A percentile compares a stretch with the other conserved stretches of the same genome.
These are phyloP conservation scores for Strix aluco DNA, from an alignment of 2,113 vertebrate genomes.

Conservation along the genomic window DNA sequence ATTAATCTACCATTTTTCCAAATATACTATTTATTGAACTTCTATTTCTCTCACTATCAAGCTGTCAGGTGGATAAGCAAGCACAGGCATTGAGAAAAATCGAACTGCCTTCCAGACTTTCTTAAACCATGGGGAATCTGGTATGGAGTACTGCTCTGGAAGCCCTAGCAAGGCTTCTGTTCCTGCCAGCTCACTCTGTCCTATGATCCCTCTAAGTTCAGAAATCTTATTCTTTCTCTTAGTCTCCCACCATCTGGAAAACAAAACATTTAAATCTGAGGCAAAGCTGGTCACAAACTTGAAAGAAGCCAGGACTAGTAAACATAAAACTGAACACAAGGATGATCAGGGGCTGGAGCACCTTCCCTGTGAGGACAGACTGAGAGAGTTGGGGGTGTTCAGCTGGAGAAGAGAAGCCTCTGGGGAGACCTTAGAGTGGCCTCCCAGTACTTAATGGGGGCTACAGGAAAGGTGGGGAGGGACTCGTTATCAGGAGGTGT, in stretches of 20 bases:
- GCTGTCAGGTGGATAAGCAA: not conserved
- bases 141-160: not conserved
- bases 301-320: constrained; percentile 22
- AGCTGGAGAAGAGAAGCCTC: no score
- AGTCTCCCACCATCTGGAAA: not conserved
- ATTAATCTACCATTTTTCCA: not conserved
- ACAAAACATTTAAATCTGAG: not conserved
- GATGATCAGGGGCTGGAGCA: no score
- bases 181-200: not conserved
- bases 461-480: no score
- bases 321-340: not conserved
- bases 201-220: not conserved
- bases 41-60: not conserved
- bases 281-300: not conserved
- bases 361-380: no score
- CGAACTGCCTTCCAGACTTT: not conserved
- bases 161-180: not conserved
- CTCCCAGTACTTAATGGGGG: no score
- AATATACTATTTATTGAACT: not conserved
- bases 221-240: not conserved
- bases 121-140: not conserved
- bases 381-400: no score
- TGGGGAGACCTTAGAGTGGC: no score
- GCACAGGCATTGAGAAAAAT: not conserved
- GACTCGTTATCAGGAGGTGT: no score